These are phyloP conservation scores for Oncorhynchus keta DNA, from an alignment of 2,113 vertebrate genomes.

Conservation along the genomic window DNA sequence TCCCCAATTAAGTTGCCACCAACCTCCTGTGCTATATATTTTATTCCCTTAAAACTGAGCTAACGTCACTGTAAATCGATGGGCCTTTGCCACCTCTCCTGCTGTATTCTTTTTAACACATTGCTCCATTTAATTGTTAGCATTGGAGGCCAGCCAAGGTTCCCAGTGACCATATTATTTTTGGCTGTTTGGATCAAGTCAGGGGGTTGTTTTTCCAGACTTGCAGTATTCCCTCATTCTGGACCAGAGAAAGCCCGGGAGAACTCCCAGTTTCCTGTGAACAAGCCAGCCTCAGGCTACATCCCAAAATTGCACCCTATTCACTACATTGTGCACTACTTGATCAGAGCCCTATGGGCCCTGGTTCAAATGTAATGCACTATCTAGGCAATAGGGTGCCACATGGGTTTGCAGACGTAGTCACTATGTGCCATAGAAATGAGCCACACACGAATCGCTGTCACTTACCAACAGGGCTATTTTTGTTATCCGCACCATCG, in stretches of 20 bases:
- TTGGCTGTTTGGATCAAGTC: conserved; percentile 50
- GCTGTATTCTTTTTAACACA: conserved; percentile 38
- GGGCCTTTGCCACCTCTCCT: conserved; percentile 24
- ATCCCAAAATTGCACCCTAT: too few relatives aligned
- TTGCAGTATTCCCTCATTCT: conserved; percentile 24
- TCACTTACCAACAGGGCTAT: not conserved
- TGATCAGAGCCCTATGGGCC: too few relatives aligned
- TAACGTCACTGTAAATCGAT: conserved; percentile 19
- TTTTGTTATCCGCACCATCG: not conserved
- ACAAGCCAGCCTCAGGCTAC: not conserved
- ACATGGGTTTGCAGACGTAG: too few relatives aligned
- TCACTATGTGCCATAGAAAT: too few relatives aligned
- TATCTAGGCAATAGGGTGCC: too few relatives aligned
- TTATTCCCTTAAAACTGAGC: conserved; percentile 7
- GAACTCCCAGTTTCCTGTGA: conserved; percentile 52
- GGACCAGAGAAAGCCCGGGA: conserved; percentile 44
- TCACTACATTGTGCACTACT: too few relatives aligned
- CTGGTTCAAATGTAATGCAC: too few relatives aligned
- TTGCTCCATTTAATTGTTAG: conserved; percentile 50
- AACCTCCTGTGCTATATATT: too few relatives aligned
- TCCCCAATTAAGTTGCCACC: too few relatives aligned
- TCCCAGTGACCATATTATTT: conserved; percentile 48
- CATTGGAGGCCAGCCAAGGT: conserved; percentile 44
- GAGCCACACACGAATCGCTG: not conserved
- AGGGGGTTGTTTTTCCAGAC: conserved; percentile 60